Evolutionary conservation across 2,113 vertebrate species (phyloP).

Genomic region (Paradisaea rubra): DNA sequence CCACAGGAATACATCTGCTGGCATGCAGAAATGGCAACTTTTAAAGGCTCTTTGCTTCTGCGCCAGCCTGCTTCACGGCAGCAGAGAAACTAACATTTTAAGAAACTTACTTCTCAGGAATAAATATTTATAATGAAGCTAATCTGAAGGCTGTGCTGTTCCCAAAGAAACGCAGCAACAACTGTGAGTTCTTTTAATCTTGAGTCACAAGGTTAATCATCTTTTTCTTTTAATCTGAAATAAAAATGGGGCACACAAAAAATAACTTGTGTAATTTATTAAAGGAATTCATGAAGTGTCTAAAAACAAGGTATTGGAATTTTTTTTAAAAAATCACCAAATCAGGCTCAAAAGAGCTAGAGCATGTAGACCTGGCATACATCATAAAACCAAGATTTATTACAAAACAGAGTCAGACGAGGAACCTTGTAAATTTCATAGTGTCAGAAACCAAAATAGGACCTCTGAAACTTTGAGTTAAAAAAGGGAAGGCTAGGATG

Average conservation of each 20-base stretch:
- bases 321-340: not conserved
- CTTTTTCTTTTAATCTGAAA: not conserved
- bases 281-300: not conserved
- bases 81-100: not conserved
- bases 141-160: not conserved
- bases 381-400: not conserved
- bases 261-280: not conserved
- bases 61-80: not conserved
- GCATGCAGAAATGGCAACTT: not conserved
- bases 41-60: not conserved
- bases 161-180: not conserved
- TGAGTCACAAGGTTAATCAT: not conserved
- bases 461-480: not conserved
- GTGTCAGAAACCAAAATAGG: not conserved
- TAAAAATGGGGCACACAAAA: not conserved
- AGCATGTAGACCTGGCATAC: not conserved
- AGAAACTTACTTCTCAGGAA: not conserved
- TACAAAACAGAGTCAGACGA: not conserved
- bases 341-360: not conserved
- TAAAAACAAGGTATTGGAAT: not conserved
- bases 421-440: rapidly evolving
- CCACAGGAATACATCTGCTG: not conserved
- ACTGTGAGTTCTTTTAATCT: not conserved
- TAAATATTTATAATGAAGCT: not conserved
- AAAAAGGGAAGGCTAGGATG: not conserved